phyloP scores from a whole-genome alignment of 2,113 vertebrate species.

The Phainopepla nitens region DNA sequence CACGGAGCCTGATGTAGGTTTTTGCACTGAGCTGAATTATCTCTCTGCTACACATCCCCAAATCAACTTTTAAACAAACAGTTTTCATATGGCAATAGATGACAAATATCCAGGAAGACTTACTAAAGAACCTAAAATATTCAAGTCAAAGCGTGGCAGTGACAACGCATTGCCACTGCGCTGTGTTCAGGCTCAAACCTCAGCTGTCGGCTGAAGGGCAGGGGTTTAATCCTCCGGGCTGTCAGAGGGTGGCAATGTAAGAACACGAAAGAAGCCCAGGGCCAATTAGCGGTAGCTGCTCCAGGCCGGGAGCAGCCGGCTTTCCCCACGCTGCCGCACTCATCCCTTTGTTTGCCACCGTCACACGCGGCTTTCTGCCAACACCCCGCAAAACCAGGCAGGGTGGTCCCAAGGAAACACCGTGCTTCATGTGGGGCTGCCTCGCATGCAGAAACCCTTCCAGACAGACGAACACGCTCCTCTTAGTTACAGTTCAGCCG shows the following conservation, averaged over 20 bases:
- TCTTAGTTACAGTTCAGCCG: not conserved
- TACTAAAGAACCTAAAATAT: not conserved
- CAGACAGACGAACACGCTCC: not conserved
- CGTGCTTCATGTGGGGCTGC: fast-evolving
- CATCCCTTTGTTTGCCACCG: not conserved
- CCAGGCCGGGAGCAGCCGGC: not conserved
- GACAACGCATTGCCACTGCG: not conserved
- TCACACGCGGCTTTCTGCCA: not conserved
- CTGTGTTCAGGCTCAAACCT: not conserved
- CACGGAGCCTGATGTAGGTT: not conserved
- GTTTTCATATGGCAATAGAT: not conserved
- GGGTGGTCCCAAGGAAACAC: not conserved
- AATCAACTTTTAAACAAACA: not conserved
- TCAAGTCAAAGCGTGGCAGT: not conserved
- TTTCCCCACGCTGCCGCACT: not conserved
- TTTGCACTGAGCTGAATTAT: not conserved
- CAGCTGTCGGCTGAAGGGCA: fast-evolving
- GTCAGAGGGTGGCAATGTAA: conserved; percentile 63
- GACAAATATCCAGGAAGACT: not conserved
- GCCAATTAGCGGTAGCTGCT: not conserved
- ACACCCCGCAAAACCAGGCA: not conserved
- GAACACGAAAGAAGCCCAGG: not conserved
- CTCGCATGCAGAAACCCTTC: not conserved
- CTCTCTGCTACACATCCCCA: not conserved
- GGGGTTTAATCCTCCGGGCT: not conserved